Evolutionary conservation across 2,113 vertebrate genomes (phyloP), one percentile per base, ranked within the genome.

Genomic region (Callipepla californica): DNA sequence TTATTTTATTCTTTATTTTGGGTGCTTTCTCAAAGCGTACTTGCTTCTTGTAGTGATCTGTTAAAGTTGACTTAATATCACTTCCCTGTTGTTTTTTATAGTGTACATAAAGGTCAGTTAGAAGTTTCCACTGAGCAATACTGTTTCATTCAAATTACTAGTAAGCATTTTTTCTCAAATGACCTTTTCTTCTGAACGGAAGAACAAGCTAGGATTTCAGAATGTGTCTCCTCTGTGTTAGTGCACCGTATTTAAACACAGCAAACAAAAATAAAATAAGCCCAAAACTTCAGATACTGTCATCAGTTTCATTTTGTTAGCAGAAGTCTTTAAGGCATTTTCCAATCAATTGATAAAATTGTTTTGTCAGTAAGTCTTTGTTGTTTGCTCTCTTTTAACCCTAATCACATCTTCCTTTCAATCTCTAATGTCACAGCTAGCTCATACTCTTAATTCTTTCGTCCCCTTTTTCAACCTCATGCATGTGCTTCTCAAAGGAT

Each of bases 331-430:
- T 83, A 87, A 87, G 68, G 55, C 1, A 5, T 92, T 96, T 84
- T 90, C 88, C 86, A 48, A 91, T 86, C 87, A 81, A 85, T 90
- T 81, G 2, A 17, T 92, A 80, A 84, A 95, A 88, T 92, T 92
- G 87, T 92, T 92, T 94, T 95, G 92, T 77, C 95, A 93, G 80
- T 84, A 75, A 65, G 91, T 83, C 95, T 96, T 96, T 93, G 91
- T 94, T 92, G 83, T 95, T 94, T 94, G 95, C 88, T 87, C 91
- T 93, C 87, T 87, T 74, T 79, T 92, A 94, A 95, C 89, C 85
- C 81, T 91, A 94, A 91, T 94, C 91, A 85, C 85, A 87, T 91
- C 82, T 96, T 91, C 68, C 79, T 96, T 95, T 96, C 94, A 94
- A 32, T 93, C 84, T 94, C 50, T 63, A 51, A 74, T 92, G 94